These are phyloP conservation scores for Crambe crambe DNA, from an alignment of 37 sponge, comb jelly and placozoan genomes.

Conservation along the genomic window DNA sequence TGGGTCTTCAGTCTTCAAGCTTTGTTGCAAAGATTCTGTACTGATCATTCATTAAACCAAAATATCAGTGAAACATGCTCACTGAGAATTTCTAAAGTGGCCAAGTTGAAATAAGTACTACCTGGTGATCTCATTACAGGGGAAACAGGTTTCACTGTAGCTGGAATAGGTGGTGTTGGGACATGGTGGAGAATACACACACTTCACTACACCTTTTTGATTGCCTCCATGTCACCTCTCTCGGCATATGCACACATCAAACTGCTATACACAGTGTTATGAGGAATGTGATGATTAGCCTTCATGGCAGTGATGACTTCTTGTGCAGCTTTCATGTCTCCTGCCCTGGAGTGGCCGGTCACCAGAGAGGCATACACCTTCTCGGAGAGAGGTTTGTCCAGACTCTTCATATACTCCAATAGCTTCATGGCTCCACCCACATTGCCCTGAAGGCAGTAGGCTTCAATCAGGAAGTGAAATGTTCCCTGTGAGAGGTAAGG, in stretches of 20 bases:
- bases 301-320: slow-evolving; percentile 17
- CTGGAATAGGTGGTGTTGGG: no score
- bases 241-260: slow-evolving; percentile 51
- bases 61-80: no score
- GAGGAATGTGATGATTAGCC: slow-evolving; percentile 7
- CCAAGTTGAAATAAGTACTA: no score
- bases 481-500: slow-evolving; percentile 15
- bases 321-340: slow-evolving; percentile 25
- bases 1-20: no score
- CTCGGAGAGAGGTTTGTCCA: slow-evolving; percentile 44
- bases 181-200: no score
- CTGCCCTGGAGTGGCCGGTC: slow-evolving; percentile 39
- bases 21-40: no score
- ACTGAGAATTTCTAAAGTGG: no score
- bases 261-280: slow-evolving; percentile 24
- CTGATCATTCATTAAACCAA: no score
- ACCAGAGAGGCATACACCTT: slow-evolving; percentile 23
- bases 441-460: slow-evolving; percentile 44
- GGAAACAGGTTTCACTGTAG: no score
- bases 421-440: slow-evolving; percentile 28
- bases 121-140: no score
- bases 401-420: slow-evolving; percentile 41
- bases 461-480: slow-evolving; percentile 9
- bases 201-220: slow-evolving; percentile 39
- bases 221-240: slow-evolving; percentile 18